A percentile compares a stretch with the other conserved stretches of the same genome.
These are phyloP conservation scores for Siphamia tubifer DNA, from an alignment of 2,113 vertebrate genomes.

Conservation along the genomic window DNA sequence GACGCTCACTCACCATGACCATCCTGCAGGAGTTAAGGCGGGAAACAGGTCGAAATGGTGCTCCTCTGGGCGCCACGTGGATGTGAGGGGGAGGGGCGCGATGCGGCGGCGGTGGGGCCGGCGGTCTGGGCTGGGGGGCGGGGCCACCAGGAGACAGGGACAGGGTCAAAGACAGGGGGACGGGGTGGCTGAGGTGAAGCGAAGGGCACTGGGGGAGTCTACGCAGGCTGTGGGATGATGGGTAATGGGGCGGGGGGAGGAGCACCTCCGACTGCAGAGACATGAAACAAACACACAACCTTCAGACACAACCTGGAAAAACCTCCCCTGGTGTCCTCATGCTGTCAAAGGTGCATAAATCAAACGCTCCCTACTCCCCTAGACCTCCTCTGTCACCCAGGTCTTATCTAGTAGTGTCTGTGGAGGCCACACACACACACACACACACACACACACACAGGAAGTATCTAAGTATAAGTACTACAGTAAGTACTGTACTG, in stretches of 20 bases:
- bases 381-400: conserved; percentile 17
- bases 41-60: conserved; percentile 44
- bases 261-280: conserved; percentile 60
- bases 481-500: too few relatives aligned
- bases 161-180: conserved; percentile 67
- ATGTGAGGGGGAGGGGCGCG: conserved; percentile 45
- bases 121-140: conserved; percentile 53
- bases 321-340: conserved; percentile 4
- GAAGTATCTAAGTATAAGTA: too few relatives aligned
- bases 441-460: too few relatives aligned
- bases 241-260: conserved; percentile 47
- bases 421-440: too few relatives aligned
- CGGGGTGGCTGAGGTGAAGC: conserved; percentile 74
- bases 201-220: conserved; percentile 77
- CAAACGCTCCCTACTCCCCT: conserved; percentile 26
- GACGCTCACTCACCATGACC: conserved; percentile 71
- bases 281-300: conserved; percentile 21
- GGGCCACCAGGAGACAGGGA: conserved; percentile 50
- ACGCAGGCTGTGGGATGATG: conserved; percentile 67
- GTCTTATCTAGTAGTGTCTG: too few relatives aligned
- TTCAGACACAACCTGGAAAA: neutral
- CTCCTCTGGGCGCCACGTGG: conserved; percentile 53
- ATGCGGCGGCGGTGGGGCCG: conserved; percentile 53
- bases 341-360: conserved; percentile 49
- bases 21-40: conserved; percentile 71